A percentile compares a stretch with the other conserved stretches of the same genome.
Evolutionary conservation across 2,888 invertebrate species (phyloP).

Genomic region (Oscheius sp.): DNA sequence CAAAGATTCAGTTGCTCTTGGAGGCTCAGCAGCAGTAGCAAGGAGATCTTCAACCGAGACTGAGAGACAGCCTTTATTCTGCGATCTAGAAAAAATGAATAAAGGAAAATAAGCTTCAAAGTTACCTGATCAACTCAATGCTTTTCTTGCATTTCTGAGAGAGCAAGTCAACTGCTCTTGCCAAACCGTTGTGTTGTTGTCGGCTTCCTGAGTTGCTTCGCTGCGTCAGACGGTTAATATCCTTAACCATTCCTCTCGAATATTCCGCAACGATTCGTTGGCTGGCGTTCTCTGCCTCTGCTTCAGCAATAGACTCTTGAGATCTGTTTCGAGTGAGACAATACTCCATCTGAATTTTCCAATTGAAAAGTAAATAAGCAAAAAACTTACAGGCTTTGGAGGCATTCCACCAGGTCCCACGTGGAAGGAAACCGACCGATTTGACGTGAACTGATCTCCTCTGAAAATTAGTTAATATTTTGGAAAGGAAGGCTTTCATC

Average conservation of each 20-base stretch:
- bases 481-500: not conserved
- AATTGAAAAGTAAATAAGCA: not conserved
- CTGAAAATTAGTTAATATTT: slow-evolving; percentile 31
- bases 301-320: slow-evolving; percentile 31
- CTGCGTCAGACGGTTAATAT: slow-evolving; percentile 36
- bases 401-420: slow-evolving; percentile 29
- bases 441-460: slow-evolving; percentile 59
- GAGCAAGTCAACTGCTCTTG: slow-evolving; percentile 63
- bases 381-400: slow-evolving; percentile 1
- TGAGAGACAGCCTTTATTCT: slow-evolving; percentile 59
- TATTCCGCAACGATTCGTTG: slow-evolving; percentile 38
- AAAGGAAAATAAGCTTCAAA: not conserved
- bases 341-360: slow-evolving; percentile 5
- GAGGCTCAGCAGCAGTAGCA: slow-evolving; percentile 52
- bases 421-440: slow-evolving; percentile 65
- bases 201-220: slow-evolving; percentile 29
- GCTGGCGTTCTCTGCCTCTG: slow-evolving; percentile 31
- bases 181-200: slow-evolving; percentile 37
- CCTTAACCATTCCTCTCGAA: slow-evolving; percentile 42
- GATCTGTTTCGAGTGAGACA: slow-evolving; percentile 28
- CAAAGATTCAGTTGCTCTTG: slow-evolving; percentile 48
- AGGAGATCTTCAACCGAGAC: slow-evolving; percentile 60
- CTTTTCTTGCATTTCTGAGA: slow-evolving; percentile 68
- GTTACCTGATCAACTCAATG: slow-evolving; percentile 64
- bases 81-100: slow-evolving; percentile 34